Percentiles rank a stretch among this genome's conserved stretches.
phyloP scores from a whole-genome alignment of 2,888 invertebrate species.

The Sympetrum striolatum region DNA sequence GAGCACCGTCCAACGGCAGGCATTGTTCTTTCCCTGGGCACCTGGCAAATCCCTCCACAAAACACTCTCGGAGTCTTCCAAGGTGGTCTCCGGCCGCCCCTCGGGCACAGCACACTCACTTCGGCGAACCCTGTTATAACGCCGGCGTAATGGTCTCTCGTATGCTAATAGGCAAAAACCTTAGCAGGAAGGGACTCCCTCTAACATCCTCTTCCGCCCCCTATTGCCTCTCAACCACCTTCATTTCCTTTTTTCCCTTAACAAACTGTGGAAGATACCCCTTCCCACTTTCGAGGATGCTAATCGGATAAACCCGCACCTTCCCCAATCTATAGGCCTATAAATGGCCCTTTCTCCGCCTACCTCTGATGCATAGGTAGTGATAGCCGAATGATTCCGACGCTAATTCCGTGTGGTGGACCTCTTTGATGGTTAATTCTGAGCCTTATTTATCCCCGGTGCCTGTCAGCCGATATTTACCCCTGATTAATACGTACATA shows the following conservation, averaged over 20 bases:
- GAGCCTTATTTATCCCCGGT: neutral
- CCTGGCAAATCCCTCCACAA: slow-evolving; percentile 4
- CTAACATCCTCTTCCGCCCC: neutral
- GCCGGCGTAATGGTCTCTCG: slow-evolving; percentile 36
- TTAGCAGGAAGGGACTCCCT: neutral
- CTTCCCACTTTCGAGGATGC: neutral
- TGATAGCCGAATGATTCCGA: slow-evolving; percentile 10
- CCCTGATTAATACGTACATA: neutral
- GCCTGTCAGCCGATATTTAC: neutral
- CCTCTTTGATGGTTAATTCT: neutral
- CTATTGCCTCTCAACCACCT: neutral
- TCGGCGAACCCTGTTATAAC: slow-evolving; percentile 27
- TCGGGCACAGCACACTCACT: slow-evolving; percentile 13
- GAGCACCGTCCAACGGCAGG: slow-evolving; percentile 17
- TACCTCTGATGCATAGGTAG: neutral
- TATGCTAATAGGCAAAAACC: slow-evolving; percentile 40
- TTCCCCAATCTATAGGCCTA: neutral
- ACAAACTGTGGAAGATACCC: neutral
- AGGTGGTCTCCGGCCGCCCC: slow-evolving; percentile 1
- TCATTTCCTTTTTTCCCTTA: neutral
- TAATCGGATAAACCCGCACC: slow-evolving; percentile 6
- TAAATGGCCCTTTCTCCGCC: neutral
- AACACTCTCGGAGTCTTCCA: neutral
- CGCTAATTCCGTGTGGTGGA: slow-evolving; percentile 8
- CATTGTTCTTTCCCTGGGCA: slow-evolving; percentile 4